Evolutionary conservation across 2,888 invertebrate species (phyloP).

Genomic region (Lymantria monacha): DNA sequence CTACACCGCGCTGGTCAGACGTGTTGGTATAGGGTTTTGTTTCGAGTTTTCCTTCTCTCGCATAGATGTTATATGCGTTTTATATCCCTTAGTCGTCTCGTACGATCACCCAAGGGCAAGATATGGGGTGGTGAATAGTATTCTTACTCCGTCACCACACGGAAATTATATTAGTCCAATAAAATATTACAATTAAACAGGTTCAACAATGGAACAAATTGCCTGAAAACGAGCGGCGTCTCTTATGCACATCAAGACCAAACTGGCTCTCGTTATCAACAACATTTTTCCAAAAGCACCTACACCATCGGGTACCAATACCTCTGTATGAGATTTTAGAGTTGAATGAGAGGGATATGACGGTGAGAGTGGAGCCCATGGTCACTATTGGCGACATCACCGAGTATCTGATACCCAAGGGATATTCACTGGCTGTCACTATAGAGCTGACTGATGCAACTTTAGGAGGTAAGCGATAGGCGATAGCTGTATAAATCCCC

Average conservation of each 20-base stretch:
- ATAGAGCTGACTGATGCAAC: constrained; percentile 87
- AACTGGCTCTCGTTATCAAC: constrained; percentile 87
- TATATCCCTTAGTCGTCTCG: too few species aligned
- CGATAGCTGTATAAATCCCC: neutral
- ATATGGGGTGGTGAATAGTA: too few species aligned
- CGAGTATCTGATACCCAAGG: constrained; percentile 83
- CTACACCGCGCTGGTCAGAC: too few species aligned
- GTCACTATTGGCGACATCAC: constrained; percentile 86
- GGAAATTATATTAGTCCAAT: too few species aligned
- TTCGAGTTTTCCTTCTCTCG: too few species aligned
- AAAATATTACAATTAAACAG: constrained; percentile 34
- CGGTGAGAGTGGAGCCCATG: constrained; percentile 85
- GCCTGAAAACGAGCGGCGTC: constrained; percentile 66
- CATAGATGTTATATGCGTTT: too few species aligned
- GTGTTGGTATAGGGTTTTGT: too few species aligned
- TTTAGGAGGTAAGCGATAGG: constrained; percentile 73
- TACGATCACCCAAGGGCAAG: too few species aligned
- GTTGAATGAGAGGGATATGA: constrained; percentile 80
- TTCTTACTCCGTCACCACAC: too few species aligned
- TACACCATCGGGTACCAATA: constrained; percentile 84
- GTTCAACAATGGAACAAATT: constrained; percentile 79
- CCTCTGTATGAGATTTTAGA: constrained; percentile 84
- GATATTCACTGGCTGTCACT: constrained; percentile 86
- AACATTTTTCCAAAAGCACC: constrained; percentile 85
- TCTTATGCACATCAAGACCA: constrained; percentile 85